A percentile compares a stretch with the other conserved stretches of the same genome.
Evolutionary conservation across 1,140 invertebrate genomes (phyloP).

Genomic region (Sipha flava): DNA sequence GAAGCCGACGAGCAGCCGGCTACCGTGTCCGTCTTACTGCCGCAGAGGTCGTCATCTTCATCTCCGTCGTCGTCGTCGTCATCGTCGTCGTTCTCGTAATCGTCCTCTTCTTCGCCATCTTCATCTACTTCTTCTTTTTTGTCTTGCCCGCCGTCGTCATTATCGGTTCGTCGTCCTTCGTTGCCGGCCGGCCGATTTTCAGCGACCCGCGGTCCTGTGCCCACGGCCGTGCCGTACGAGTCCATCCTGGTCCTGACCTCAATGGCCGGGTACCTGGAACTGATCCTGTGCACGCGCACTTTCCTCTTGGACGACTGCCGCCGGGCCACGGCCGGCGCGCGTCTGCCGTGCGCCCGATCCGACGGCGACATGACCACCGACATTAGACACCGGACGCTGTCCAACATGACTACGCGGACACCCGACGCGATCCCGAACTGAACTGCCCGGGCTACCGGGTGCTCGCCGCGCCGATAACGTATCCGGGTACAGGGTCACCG

Average conservation of each 20-base stretch:
- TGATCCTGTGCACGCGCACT: slow-evolving; percentile 10
- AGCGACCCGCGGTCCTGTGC: not conserved
- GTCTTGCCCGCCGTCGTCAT: not conserved
- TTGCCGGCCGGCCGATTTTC: not conserved
- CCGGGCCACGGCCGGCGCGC: not conserved
- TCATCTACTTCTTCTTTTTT: too few species aligned
- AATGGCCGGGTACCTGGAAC: not conserved
- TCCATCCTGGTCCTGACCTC: slow-evolving; percentile 10
- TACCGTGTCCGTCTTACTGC: not conserved
- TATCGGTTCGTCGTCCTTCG: not conserved
- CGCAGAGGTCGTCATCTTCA: too few species aligned
- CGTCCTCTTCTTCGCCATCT: not conserved
- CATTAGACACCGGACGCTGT: slow-evolving; percentile 10
- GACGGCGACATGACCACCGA: slow-evolving; percentile 4
- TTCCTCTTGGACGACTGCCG: not conserved
- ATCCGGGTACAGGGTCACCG: slow-evolving; percentile 15
- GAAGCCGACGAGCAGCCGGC: slow-evolving; percentile 4
- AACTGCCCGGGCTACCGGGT: not conserved
- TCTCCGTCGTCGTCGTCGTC: not conserved
- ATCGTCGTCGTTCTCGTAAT: not conserved
- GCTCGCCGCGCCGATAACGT: not conserved
- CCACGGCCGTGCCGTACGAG: not conserved
- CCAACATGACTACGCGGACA: not conserved
- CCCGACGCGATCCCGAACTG: not conserved
- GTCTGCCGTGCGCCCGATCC: not conserved